Percentiles rank a stretch among this genome's conserved stretches.
Evolutionary conservation across 1,140 invertebrate genomes (phyloP).

Genomic region (Dinoponera quadriceps): DNA sequence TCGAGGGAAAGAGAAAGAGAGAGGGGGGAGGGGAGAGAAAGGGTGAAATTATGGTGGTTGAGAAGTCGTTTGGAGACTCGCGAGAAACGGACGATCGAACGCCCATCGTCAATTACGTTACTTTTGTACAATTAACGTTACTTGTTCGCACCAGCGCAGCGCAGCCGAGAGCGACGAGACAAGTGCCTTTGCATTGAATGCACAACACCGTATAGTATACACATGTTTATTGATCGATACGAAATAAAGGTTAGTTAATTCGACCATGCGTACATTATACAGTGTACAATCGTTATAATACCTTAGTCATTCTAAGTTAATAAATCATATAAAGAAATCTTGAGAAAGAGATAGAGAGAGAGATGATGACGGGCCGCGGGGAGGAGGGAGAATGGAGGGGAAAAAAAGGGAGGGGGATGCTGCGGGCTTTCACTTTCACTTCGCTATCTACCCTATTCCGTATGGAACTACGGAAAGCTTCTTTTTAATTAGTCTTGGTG

Average conservation of each 20-base stretch:
- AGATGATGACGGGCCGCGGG: no score
- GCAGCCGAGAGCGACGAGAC: constrained; percentile 53
- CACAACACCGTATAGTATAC: constrained; percentile 77
- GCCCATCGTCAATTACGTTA: constrained; percentile 32
- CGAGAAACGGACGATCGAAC: constrained; percentile 3
- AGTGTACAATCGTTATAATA: constrained; percentile 70
- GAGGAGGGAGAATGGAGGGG: background rate
- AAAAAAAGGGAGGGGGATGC: background rate
- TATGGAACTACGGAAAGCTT: constrained; percentile 42
- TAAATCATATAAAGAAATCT: constrained; percentile 80
- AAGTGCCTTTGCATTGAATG: constrained; percentile 71
- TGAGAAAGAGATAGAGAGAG: no score
- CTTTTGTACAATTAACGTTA: constrained; percentile 60
- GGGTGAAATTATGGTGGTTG: no score
- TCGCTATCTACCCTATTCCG: constrained; percentile 69
- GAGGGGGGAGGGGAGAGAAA: no score
- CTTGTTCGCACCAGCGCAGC: constrained; percentile 60
- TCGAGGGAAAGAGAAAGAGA: no score
- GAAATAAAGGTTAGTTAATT: constrained; percentile 82
- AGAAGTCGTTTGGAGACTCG: no score
- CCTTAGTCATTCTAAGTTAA: constrained; percentile 67
- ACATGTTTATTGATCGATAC: constrained; percentile 82
- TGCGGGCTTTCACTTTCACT: constrained; percentile 60
- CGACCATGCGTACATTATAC: constrained; percentile 77
- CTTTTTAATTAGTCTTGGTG: constrained; percentile 37